A percentile compares a stretch with the other conserved stretches of the same genome.
phyloP scores from a whole-genome alignment of 2,888 invertebrate genomes.

The Epiblema foenella region DNA sequence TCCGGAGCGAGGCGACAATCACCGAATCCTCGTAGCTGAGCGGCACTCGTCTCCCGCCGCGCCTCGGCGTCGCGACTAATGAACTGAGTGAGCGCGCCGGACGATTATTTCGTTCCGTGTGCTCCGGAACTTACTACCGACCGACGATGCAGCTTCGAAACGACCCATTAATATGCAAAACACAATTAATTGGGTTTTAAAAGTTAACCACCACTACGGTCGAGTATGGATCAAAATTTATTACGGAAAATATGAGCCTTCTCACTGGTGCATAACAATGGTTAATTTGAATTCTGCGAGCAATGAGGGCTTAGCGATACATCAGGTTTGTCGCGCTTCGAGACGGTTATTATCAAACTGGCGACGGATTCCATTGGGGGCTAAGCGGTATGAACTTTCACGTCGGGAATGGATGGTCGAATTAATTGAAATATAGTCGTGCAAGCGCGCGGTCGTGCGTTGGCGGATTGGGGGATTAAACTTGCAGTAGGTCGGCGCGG shows the following conservation, averaged over 20 bases:
- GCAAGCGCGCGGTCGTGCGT: slow-evolving; percentile 75
- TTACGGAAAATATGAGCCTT: slow-evolving; percentile 56
- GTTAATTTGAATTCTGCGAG: slow-evolving; percentile 37
- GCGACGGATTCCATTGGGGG: slow-evolving; percentile 51
- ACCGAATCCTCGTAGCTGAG: slow-evolving; percentile 47
- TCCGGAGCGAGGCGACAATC: slow-evolving; percentile 54
- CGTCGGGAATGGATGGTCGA: slow-evolving; percentile 76
- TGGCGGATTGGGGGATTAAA: slow-evolving; percentile 79
- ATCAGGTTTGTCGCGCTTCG: slow-evolving; percentile 33
- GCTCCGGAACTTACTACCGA: slow-evolving; percentile 62
- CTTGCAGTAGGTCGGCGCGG: slow-evolving; percentile 73
- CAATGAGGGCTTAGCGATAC: slow-evolving; percentile 26
- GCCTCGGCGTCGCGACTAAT: slow-evolving; percentile 56
- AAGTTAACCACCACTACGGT: slow-evolving; percentile 62
- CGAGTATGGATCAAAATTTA: slow-evolving; percentile 61
- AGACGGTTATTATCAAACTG: slow-evolving; percentile 31
- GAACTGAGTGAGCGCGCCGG: slow-evolving; percentile 56
- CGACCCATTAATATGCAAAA: slow-evolving; percentile 71
- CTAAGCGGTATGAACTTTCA: slow-evolving; percentile 71
- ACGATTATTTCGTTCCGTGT: slow-evolving; percentile 66
- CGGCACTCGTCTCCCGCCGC: slow-evolving; percentile 47
- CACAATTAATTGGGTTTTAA: slow-evolving; percentile 69
- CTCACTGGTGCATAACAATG: slow-evolving; percentile 47
- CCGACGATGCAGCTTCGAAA: slow-evolving; percentile 55
- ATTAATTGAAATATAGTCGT: slow-evolving; percentile 83